Percentiles rank a stretch among this genome's conserved stretches.
These are phyloP conservation scores for Diplodus sargus DNA, from an alignment of 2,797 vertebrate genomes.

Conservation along the genomic window DNA sequence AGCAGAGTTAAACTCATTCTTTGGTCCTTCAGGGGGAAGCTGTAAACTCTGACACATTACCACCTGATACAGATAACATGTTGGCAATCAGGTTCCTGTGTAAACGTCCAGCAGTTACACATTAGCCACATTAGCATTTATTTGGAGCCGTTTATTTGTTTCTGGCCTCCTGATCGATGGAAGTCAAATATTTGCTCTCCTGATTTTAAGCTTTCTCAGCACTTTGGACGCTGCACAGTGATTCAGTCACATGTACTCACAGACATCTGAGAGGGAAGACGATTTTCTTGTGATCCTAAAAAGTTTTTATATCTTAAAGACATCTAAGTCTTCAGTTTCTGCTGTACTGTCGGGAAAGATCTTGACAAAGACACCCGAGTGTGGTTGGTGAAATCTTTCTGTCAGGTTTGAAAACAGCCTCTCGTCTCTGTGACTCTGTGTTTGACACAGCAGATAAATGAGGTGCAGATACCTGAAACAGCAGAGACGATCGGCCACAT, in stretches of 20 bases:
- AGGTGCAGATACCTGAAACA: conserved; percentile 60
- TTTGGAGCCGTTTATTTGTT: background rate
- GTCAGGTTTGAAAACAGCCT: conserved; percentile 3
- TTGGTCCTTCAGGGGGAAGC: background rate
- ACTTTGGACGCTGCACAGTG: background rate
- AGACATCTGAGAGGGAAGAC: too few species aligned
- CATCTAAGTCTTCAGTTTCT: background rate
- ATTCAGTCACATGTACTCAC: background rate
- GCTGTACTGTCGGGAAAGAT: background rate
- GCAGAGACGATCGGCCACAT: conserved; percentile 58
- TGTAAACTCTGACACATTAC: background rate
- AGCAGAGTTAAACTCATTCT: background rate
- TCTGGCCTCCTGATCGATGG: background rate
- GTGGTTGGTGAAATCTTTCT: background rate
- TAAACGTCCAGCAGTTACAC: background rate
- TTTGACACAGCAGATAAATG: conserved; percentile 45
- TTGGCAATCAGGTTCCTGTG: background rate
- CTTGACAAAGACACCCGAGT: background rate
- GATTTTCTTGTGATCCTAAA: too few species aligned
- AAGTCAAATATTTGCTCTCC: background rate
- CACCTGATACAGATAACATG: background rate
- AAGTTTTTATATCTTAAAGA: too few species aligned
- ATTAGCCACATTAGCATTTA: background rate
- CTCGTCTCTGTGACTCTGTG: background rate
- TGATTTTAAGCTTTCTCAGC: too few species aligned